Evolutionary conservation across 2,888 invertebrate genomes (phyloP).

Genomic region (Diarsia rubi): DNA sequence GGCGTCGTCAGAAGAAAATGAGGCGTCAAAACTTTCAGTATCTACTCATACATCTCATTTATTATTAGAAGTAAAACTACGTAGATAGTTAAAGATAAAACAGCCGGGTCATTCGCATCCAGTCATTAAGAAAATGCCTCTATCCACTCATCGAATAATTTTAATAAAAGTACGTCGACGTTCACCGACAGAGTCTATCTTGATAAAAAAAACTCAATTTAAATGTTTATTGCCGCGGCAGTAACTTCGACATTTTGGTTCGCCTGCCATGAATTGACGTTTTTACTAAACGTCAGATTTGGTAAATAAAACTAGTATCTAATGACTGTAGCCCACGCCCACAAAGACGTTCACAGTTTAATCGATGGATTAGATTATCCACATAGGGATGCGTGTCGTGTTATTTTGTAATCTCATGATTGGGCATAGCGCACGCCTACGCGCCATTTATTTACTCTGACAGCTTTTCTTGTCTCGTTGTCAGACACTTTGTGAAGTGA

Average conservation of each 20-base stretch:
- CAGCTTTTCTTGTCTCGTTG: conserved; percentile 49
- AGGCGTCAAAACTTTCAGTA: conserved; percentile 22
- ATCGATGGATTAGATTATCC: conserved; percentile 71
- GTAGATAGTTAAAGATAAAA: conserved; percentile 52
- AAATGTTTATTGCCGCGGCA: conserved; percentile 70
- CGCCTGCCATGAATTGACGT: conserved; percentile 67
- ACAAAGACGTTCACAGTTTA: conserved; percentile 70
- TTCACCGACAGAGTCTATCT: conserved; percentile 68
- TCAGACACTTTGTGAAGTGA: conserved; percentile 48
- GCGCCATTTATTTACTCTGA: conserved; percentile 65
- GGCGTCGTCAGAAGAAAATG: conserved; percentile 2
- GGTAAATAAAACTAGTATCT: conserved; percentile 76
- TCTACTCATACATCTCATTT: conserved; percentile 46
- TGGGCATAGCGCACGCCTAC: conserved; percentile 69
- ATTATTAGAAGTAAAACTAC: conserved; percentile 48
- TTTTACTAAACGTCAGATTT: conserved; percentile 76
- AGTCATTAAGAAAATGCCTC: conserved; percentile 64
- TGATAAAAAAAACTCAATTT: conserved; percentile 74
- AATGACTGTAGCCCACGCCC: conserved; percentile 71
- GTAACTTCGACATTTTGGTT: conserved; percentile 69
- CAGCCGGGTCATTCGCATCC: conserved; percentile 52
- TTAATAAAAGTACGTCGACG: conserved; percentile 66
- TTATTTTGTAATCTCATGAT: conserved; percentile 71
- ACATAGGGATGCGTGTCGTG: conserved; percentile 64
- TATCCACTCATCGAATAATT: conserved; percentile 70